Conservation (phyloP, 92 coral and sea anemone species). For the Diadumene lineata region DNA sequence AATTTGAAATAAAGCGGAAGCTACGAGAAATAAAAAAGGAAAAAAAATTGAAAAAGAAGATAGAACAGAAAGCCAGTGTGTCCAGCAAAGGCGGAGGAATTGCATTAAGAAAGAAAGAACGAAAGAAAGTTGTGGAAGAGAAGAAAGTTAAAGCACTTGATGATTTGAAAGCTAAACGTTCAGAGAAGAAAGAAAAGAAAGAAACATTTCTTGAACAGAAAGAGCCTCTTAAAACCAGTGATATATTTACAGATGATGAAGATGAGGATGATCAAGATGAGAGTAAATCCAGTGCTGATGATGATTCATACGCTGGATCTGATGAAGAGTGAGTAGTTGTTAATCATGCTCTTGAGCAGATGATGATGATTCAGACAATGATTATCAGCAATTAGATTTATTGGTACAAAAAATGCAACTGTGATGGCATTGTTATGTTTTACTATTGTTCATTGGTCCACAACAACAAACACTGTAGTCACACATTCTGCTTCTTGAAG, state of each 20-base stretch:
- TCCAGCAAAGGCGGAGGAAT: slow-evolving; percentile 75
- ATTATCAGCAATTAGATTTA: too few relatives aligned
- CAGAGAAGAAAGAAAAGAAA: slow-evolving; percentile 84
- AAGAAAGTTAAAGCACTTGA: slow-evolving; percentile 96
- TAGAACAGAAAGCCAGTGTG: slow-evolving; percentile 71
- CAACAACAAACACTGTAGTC: too few relatives aligned
- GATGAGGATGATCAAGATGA: slow-evolving; percentile 97
- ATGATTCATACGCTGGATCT: slow-evolving; percentile 75
- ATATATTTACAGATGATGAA: slow-evolving; percentile 96
- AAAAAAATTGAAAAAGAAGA: slow-evolving; percentile 84
- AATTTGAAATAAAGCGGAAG: slow-evolving; percentile 90
- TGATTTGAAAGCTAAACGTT: slow-evolving; percentile 85
- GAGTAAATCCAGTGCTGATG: slow-evolving; percentile 79
- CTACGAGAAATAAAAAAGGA: slow-evolving; percentile 85
- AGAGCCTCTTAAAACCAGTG: slow-evolving; percentile 88
- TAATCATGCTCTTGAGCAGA: neutral
- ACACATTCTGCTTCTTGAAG: too few relatives aligned
- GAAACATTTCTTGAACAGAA: slow-evolving; percentile 87
- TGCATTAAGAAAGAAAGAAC: slow-evolving; percentile 86
- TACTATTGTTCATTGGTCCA: too few relatives aligned
- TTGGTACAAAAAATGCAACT: too few relatives aligned
- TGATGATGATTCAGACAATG: neutral
- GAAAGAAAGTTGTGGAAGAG: slow-evolving; percentile 91
- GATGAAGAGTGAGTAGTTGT: slow-evolving; percentile 72
- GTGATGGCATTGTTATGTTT: too few relatives aligned